Evolutionary conservation across 1,140 invertebrate genomes (phyloP).

Genomic region (Nymphalis io): DNA sequence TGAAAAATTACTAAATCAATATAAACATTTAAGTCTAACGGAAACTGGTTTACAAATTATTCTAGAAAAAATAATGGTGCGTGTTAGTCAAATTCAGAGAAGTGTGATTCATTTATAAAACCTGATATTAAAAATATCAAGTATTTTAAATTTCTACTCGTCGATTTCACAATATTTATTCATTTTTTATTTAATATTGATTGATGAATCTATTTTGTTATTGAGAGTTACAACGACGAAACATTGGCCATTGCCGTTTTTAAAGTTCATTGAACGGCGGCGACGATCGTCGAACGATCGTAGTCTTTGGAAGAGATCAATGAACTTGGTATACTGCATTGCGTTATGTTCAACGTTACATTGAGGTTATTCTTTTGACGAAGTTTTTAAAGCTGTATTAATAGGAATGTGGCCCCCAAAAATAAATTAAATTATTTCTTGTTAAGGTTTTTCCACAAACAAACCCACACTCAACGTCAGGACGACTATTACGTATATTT

Average conservation of each 20-base stretch:
- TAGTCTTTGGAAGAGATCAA: slow-evolving; percentile 13
- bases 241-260: no score
- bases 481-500: no score
- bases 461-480: no score
- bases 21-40: no score
- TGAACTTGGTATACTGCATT: slow-evolving; percentile 14
- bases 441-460: background rate
- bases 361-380: background rate
- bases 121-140: no score
- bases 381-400: background rate
- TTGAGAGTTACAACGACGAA: background rate
- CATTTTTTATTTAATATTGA: background rate
- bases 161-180: no score
- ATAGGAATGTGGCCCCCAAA: background rate
- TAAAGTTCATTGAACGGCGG: slow-evolving; percentile 25
- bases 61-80: no score
- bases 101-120: no score
- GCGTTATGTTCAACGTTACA: background rate
- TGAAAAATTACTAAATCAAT: background rate
- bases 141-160: no score
- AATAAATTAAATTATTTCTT: background rate
- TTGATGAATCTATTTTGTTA: background rate
- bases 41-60: no score
- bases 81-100: no score
- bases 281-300: background rate